Evolutionary conservation across 2,888 invertebrate species (phyloP), one percentile per base, ranked within the genome.

Genomic region (Plebejus argus): DNA sequence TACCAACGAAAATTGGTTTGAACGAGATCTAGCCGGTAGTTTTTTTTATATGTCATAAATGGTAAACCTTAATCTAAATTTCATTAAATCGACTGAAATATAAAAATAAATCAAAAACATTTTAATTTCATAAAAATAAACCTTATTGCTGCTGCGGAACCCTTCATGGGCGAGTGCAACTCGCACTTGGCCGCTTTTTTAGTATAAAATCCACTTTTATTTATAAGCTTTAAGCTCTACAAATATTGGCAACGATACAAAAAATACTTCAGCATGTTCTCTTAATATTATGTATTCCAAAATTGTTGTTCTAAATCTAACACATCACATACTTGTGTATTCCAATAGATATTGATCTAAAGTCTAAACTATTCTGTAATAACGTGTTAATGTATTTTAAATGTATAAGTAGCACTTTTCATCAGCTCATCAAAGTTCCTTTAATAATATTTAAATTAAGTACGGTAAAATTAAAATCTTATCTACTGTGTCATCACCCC

Each of bases 401-500:
- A 28, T 66, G 28, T 23, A 20, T 23, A 12, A 66, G 28, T 66
- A 66, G 23, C 61, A 61, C 61, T 18, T 66, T 66, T 33, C 66
- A 66, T 18, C 66, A 66, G 66, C 28, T 28, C 28, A 23, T 66
- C 66, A 66, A 66, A 66, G 5, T 66, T 28, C 6, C 4, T 66
- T 18, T 28, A 6, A 33, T 28, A 66, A 33, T 28, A 66, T 66
- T 28, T 6, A 33, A 61, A 66, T 66, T 66, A 66, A 66, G 23
- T 33, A 33, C 28, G 66, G 28, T 66, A 18, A 66, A 66, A 66
- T 66, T 28, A 28, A 33, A 66, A 66, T 66, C 12, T 66, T 66
- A 66, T 66, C 28, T 66, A 6, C 28, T 66, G 66, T 28, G 23
- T 66, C 28, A 66, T 66, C 66, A 66, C 28, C 66, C 66, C 66